Evolutionary conservation across 2,888 invertebrate genomes (phyloP).

Genomic region (Trachelus iudaicus): DNA sequence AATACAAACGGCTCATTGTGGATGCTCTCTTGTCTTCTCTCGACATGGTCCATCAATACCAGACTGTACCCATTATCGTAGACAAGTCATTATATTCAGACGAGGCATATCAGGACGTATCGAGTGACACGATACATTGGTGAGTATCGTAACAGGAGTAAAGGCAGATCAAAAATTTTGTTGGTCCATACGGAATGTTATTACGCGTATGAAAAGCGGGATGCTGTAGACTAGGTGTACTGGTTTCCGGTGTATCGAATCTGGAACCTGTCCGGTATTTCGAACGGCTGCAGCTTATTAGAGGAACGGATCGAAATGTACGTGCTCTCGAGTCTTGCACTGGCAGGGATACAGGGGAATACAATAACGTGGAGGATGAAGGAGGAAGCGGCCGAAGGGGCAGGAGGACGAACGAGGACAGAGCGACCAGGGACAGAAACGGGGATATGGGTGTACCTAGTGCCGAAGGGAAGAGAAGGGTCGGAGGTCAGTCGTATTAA

Average conservation of each 20-base stretch:
- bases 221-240: not conserved
- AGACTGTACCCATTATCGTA: constrained; percentile 15
- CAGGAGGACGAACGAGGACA: not conserved
- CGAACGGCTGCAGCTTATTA: constrained; percentile 27
- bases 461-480: constrained; percentile 24
- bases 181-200: not conserved
- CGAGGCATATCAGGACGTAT: not conserved
- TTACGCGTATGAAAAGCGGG: not conserved
- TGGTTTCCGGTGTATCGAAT: not conserved
- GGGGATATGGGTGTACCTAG: constrained; percentile 2
- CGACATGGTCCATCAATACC: constrained; percentile 42
- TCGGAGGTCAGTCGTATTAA: constrained; percentile 60
- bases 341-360: constrained; percentile 32
- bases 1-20: constrained; percentile 25
- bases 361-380: constrained; percentile 31
- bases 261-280: not conserved
- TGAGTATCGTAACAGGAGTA: not conserved
- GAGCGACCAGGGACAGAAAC: constrained; percentile 3
- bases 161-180: not conserved
- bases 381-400: not conserved
- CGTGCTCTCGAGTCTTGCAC: constrained; percentile 13
- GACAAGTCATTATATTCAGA: not conserved
- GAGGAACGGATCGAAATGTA: constrained; percentile 23
- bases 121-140: not conserved
- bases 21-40: constrained; percentile 28